Evolutionary conservation across 2,888 invertebrate genomes (phyloP), one percentile per base, ranked within the genome.

Genomic region (Rotaria macrura): DNA sequence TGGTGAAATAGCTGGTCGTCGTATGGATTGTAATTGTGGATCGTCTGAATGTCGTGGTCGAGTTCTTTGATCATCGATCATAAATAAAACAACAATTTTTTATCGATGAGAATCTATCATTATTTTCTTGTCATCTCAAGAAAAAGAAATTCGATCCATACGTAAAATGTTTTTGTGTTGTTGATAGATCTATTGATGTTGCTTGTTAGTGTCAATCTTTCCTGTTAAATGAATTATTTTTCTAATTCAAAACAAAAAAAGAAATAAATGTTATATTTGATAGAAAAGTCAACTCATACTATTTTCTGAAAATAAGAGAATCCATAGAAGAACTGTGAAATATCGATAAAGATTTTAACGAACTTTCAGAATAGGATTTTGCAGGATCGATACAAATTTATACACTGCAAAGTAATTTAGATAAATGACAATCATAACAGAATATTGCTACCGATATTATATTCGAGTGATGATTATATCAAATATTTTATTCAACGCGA

Each of bases 21-120:
- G 79, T 43, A 79, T 79, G 40, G 79, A 79, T 79, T 79, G 79
- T 79, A 79, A 40, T 43, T 79, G 79, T 79, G 79, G 79, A 14
- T 43, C 79, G n/a, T 43, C 79, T 14, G 79, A 79, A 79, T 79
- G 79, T 25, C 79, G 79, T n/a, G 25, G 79, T 79, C 79, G 79
- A 79, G 65, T 65, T 34, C 65, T 65, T 20, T 65, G 38, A 7
- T 29, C 20, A 34, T 65, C 20, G 4, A 23, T 52, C 6, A 52
- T 23, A 52, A 52, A 23, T 23, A 20, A 52, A 52, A 23, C 23
- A 34, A 65, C 20, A 17, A 20, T 17, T 65, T 17, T 20, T 52
- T 20, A n/a, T 65, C 47, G 47, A 12, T 14, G 14, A 14, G 14
- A 14, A 17, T 65, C 65, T n/a, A 20, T n/a, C n/a, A n/a, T n/a